Conservation (phyloP, 2,888 invertebrate genomes). For the Hypomecis atomaria region DNA sequence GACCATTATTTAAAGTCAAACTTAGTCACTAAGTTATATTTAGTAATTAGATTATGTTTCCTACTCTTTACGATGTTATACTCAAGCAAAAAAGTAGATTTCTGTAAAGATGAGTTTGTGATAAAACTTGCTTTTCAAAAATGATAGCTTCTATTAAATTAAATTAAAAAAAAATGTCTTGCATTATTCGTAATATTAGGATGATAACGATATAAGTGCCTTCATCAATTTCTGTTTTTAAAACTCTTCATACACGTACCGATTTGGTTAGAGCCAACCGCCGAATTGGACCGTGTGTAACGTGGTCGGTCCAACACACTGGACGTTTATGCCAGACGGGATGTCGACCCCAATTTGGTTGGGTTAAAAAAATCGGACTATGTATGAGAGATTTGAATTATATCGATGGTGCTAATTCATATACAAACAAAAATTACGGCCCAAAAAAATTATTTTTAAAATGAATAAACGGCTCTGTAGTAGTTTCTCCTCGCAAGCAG, state of each 20-base stretch:
- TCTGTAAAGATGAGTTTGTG: constrained; percentile 7
- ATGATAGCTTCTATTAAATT: neutral
- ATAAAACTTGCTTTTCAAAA: constrained; percentile 9
- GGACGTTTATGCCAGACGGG: too few species aligned
- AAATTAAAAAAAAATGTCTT: neutral
- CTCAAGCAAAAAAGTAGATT: constrained; percentile 9
- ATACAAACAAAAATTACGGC: too few species aligned
- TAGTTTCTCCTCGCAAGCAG: too few species aligned
- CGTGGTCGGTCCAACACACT: too few species aligned
- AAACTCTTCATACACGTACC: too few species aligned
- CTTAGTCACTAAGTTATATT: constrained; percentile 19
- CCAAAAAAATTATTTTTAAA: too few species aligned
- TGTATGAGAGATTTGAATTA: neutral
- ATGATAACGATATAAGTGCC: constrained; percentile 12
- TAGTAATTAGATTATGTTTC: constrained; percentile 14
- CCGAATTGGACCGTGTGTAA: too few species aligned
- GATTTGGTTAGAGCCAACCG: too few species aligned
- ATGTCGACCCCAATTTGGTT: too few species aligned
- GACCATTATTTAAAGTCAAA: constrained; percentile 19
- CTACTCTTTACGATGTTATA: neutral
- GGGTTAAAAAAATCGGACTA: too few species aligned
- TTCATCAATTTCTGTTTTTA: constrained; percentile 18
- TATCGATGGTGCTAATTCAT: constrained; percentile 43
- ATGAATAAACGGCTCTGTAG: too few species aligned
- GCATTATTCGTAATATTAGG: too few species aligned